Evolutionary conservation across 2,797 vertebrate species (phyloP).

Genomic region (Poecilia wingei): DNA sequence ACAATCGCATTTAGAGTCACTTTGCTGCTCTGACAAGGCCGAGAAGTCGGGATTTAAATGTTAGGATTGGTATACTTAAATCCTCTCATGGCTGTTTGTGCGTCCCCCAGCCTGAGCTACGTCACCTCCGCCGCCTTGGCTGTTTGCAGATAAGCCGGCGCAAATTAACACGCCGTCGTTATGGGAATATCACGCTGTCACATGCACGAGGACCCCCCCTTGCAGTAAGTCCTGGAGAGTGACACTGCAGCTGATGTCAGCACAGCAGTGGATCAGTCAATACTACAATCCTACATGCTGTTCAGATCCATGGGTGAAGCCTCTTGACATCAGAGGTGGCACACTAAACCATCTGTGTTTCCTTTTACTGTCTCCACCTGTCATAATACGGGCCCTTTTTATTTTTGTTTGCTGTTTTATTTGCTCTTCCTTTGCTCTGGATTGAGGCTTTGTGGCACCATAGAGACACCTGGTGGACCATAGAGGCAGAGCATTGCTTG

Average conservation of each 20-base stretch:
- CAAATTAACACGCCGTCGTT: constrained; percentile 44
- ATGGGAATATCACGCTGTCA: constrained; percentile 32
- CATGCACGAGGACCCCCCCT: constrained; percentile 17
- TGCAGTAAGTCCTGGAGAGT: constrained; percentile 34
- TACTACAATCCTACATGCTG: constrained; percentile 50
- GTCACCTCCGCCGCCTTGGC: constrained; percentile 29
- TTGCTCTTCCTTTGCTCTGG: constrained; percentile 20
- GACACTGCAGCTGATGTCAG: constrained; percentile 41
- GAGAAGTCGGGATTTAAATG: constrained; percentile 67
- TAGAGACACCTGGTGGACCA: constrained; percentile 76
- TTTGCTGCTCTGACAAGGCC: constrained; percentile 53
- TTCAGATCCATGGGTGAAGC: constrained; percentile 54
- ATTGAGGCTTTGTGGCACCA: constrained; percentile 55
- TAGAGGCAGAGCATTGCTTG: constrained; percentile 4
- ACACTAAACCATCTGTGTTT: constrained; percentile 58
- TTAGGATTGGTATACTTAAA: constrained; percentile 41
- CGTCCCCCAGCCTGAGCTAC: constrained; percentile 34
- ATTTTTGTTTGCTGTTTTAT: constrained; percentile 36
- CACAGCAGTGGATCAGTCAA: constrained; percentile 56
- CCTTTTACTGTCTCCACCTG: constrained; percentile 64
- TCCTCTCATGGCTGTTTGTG: constrained; percentile 30
- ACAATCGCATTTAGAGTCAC: constrained; percentile 68
- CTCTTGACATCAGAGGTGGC: constrained; percentile 65
- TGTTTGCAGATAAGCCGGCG: constrained; percentile 21
- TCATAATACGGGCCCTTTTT: constrained; percentile 42